Evolutionary conservation across 2,113 vertebrate species (phyloP).

Genomic region (Pangasianodon gigas): DNA sequence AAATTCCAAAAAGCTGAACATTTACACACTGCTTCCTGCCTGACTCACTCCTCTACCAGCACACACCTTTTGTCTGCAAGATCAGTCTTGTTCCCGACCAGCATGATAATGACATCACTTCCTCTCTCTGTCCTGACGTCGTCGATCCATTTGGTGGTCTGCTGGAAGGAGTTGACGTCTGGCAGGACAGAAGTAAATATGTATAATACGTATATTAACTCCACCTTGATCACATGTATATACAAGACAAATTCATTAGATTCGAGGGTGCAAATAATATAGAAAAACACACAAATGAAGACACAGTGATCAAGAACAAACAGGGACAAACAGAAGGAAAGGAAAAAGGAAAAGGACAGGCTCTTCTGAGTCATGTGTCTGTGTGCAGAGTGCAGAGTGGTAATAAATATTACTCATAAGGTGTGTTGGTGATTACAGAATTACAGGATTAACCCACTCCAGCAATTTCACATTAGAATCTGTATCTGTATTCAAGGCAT

Average conservation of each 20-base stretch:
- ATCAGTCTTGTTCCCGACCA: slow-evolving; percentile 99
- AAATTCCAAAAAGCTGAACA: not conserved
- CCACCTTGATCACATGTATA: too few species aligned
- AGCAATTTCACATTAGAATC: not conserved
- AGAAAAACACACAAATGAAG: not conserved
- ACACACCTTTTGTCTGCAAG: slow-evolving; percentile 96
- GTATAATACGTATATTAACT: not conserved
- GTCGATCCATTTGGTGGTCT: slow-evolving; percentile 99
- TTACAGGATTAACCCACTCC: not conserved
- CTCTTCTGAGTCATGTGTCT: not conserved
- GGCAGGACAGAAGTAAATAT: slow-evolving; percentile 45
- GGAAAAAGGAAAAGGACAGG: not conserved
- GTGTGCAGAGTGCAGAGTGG: not conserved
- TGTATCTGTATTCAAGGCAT: not conserved
- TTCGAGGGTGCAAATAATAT: not conserved
- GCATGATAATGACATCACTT: slow-evolving; percentile 98
- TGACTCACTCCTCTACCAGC: not conserved
- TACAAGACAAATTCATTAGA: not conserved
- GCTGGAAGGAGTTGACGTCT: slow-evolving; percentile 99
- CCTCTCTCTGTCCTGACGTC: slow-evolving; percentile 97
- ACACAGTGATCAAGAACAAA: not conserved
- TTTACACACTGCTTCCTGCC: not conserved
- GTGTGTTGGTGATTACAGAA: slow-evolving; percentile 18
- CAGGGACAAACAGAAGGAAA: slow-evolving; percentile 22
- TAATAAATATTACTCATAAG: not conserved